Percentiles rank a stretch among this genome's conserved stretches.
Evolutionary conservation across 1,140 invertebrate genomes (phyloP).

Genomic region (Caenorhabditis tropicalis): DNA sequence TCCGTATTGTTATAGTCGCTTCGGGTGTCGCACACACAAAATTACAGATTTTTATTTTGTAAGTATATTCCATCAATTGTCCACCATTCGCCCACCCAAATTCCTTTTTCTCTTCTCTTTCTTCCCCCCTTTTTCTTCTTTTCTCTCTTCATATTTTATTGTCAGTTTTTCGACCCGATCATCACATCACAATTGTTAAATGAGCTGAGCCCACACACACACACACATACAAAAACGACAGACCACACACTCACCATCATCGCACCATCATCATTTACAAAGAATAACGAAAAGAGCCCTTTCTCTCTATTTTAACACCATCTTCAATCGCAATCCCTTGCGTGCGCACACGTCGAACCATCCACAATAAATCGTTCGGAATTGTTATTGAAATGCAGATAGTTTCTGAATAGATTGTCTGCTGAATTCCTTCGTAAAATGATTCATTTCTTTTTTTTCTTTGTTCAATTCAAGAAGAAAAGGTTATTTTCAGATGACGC

Average conservation of each 20-base stretch:
- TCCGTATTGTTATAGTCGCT: slow-evolving; percentile 37
- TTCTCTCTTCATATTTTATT: not conserved
- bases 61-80: slow-evolving; percentile 29
- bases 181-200: slow-evolving; percentile 45
- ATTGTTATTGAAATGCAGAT: slow-evolving; percentile 42
- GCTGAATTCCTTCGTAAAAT: not conserved
- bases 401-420: not conserved
- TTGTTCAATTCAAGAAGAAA: too few relatives aligned
- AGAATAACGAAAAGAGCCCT: slow-evolving; percentile 34
- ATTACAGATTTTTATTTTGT: slow-evolving; percentile 41
- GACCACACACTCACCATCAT: not conserved
- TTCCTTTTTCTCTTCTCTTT: not conserved
- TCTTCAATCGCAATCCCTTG: not conserved
- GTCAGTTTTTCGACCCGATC: slow-evolving; percentile 41
- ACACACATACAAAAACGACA: slow-evolving; percentile 30
- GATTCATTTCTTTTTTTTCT: not conserved
- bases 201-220: slow-evolving; percentile 41
- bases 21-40: slow-evolving; percentile 3
- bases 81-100: not conserved
- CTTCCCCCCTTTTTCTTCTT: not conserved
- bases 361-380: slow-evolving; percentile 41
- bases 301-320: not conserved
- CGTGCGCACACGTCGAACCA: slow-evolving; percentile 17
- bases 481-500: too few relatives aligned
- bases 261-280: not conserved